Percentiles rank a stretch among this genome's conserved stretches.
These are phyloP conservation scores for Morone chrysops DNA, from an alignment of 2,113 vertebrate genomes.

Conservation along the genomic window DNA sequence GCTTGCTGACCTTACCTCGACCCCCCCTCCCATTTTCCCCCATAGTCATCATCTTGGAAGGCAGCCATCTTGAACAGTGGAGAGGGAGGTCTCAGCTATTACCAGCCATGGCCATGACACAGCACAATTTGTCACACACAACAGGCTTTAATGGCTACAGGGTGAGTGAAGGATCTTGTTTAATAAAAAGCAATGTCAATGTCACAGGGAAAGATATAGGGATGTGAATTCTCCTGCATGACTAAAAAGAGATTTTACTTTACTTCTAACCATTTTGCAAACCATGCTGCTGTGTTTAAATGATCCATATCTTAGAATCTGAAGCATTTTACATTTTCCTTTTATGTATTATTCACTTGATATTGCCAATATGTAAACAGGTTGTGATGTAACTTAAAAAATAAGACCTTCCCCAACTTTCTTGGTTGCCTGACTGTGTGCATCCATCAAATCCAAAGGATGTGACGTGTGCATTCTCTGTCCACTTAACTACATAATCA, in stretches of 20 bases:
- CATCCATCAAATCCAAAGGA: too few species aligned
- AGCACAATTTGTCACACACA: constrained; percentile 65
- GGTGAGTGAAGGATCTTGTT: constrained; percentile 23
- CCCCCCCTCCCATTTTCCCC: constrained; percentile 1
- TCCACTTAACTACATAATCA: too few species aligned
- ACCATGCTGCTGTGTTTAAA: not conserved
- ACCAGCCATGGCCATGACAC: constrained; percentile 46
- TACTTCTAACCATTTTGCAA: not conserved
- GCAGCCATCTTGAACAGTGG: constrained; percentile 45
- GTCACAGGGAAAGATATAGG: constrained; percentile 17
- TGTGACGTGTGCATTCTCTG: too few species aligned
- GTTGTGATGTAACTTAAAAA: too few species aligned
- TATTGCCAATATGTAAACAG: too few species aligned
- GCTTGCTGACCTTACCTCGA: constrained; percentile 25
- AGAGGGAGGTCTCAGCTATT: constrained; percentile 32
- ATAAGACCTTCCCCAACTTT: too few species aligned
- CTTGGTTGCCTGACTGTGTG: too few species aligned
- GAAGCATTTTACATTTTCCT: too few species aligned
- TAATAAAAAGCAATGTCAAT: constrained; percentile 27
- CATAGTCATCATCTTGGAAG: constrained; percentile 46
- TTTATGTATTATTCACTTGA: not conserved
- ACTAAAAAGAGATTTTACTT: not conserved
- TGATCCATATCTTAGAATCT: too few species aligned
- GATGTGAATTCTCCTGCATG: constrained; percentile 2
- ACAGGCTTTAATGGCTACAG: constrained; percentile 38